Evolutionary conservation across 2,888 invertebrate genomes (phyloP).

Genomic region (Salticus scenicus): DNA sequence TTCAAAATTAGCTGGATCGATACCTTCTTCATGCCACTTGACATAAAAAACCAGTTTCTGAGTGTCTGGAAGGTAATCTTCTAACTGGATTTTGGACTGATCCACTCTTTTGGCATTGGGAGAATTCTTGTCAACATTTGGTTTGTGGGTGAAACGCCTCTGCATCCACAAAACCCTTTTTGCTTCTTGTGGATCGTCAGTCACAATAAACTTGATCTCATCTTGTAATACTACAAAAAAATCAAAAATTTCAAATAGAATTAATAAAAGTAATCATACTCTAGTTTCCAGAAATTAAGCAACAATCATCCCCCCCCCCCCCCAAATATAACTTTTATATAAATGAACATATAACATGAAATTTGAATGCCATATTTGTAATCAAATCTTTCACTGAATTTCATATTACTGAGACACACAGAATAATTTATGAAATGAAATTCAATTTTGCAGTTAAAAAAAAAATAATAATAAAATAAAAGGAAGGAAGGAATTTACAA

Average conservation of each 20-base stretch:
- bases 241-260: background rate
- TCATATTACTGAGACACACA: too few species aligned
- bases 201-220: constrained; percentile 88
- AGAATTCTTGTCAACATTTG: constrained; percentile 72
- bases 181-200: constrained; percentile 86
- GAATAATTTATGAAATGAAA: too few species aligned
- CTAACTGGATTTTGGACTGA: constrained; percentile 62
- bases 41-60: constrained; percentile 78
- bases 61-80: constrained; percentile 67
- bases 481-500: too few species aligned
- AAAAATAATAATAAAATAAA: too few species aligned
- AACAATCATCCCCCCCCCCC: too few species aligned
- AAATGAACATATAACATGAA: too few species aligned
- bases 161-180: constrained; percentile 84
- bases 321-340: too few species aligned
- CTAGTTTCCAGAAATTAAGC: too few species aligned
- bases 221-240: constrained; percentile 74
- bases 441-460: too few species aligned
- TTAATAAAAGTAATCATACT: background rate
- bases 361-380: too few species aligned
- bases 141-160: constrained; percentile 69
- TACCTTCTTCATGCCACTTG: constrained; percentile 78
- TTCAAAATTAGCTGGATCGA: constrained; percentile 77
- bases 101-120: constrained; percentile 71
- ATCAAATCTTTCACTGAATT: too few species aligned